These are phyloP conservation scores for Paracyclopina nana DNA, from an alignment of 1,140 invertebrate genomes.

Conservation along the genomic window DNA sequence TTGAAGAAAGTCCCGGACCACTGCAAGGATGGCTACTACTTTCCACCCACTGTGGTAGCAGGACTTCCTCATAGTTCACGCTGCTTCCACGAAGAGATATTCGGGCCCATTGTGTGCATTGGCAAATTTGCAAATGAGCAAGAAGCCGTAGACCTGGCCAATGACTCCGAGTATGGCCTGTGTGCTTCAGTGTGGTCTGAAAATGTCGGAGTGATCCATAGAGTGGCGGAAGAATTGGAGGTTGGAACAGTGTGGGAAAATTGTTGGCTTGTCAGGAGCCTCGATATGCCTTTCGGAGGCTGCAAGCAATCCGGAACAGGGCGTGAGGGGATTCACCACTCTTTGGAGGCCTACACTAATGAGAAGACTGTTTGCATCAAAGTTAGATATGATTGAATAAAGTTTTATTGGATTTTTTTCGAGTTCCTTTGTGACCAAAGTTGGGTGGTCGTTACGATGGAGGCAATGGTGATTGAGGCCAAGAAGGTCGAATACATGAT, in stretches of 20 bases:
- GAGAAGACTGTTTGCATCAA: conserved; percentile 36
- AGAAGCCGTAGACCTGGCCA: conserved; percentile 32
- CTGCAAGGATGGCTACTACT: conserved; percentile 31
- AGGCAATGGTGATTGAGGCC: not conserved
- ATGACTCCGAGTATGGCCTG: conserved; percentile 32
- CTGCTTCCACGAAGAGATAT: conserved; percentile 39
- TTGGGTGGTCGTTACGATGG: not conserved
- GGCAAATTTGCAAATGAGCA: conserved; percentile 32
- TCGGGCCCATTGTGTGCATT: conserved; percentile 37
- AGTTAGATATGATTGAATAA: no score
- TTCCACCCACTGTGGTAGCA: conserved; percentile 33
- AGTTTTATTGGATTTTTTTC: no score
- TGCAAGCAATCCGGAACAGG: conserved; percentile 36
- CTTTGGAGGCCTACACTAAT: conserved; percentile 37
- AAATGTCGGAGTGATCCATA: conserved; percentile 28
- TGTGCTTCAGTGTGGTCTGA: conserved; percentile 34
- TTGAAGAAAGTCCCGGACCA: conserved; percentile 19
- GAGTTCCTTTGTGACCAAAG: no score
- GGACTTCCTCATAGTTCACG: conserved; percentile 27
- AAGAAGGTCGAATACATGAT: not conserved
- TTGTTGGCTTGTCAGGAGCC: conserved; percentile 34
- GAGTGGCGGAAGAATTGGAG: conserved; percentile 30
- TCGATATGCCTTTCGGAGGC: conserved; percentile 42
- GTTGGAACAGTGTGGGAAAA: conserved; percentile 41
- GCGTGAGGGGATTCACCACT: conserved; percentile 33